Conservation (phyloP, 2,797 vertebrate species). For the Microchirus variegatus region DNA sequence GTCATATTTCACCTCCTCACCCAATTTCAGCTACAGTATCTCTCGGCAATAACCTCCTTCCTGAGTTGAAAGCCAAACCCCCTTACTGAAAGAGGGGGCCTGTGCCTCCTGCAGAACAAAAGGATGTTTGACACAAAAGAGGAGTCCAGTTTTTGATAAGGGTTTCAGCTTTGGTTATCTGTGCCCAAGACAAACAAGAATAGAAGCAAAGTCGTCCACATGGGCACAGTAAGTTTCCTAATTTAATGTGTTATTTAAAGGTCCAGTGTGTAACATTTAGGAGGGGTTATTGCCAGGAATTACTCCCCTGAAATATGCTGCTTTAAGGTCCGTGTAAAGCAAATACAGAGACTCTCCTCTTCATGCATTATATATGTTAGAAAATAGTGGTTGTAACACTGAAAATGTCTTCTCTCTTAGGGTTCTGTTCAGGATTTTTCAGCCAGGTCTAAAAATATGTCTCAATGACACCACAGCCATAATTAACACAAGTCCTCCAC, state of each 20-base stretch:
- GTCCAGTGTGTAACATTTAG: too few species aligned
- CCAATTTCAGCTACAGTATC: constrained; percentile 54
- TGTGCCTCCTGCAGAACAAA: constrained; percentile 25
- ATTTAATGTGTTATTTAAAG: neutral
- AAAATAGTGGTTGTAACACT: too few species aligned
- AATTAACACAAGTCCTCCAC: too few species aligned
- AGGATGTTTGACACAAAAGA: constrained; percentile 26
- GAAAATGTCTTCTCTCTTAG: too few species aligned
- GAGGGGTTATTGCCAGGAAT: too few species aligned
- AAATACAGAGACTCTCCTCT: too few species aligned
- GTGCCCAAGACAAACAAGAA: constrained; percentile 6
- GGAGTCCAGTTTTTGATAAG: neutral
- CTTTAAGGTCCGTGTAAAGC: too few species aligned
- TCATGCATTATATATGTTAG: too few species aligned
- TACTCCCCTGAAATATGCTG: too few species aligned
- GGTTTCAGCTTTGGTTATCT: constrained; percentile 15
- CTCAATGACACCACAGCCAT: too few species aligned
- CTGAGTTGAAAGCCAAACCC: constrained; percentile 26
- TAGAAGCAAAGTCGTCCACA: neutral
- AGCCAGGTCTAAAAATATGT: too few species aligned
- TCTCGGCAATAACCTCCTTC: constrained; percentile 48
- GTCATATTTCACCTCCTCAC: constrained; percentile 67
- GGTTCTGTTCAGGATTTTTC: too few species aligned
- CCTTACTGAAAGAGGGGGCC: constrained; percentile 14
- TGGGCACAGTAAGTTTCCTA: neutral